phyloP scores from a whole-genome alignment of 2,797 vertebrate genomes.

The Pseudopleuronectes americanus region DNA sequence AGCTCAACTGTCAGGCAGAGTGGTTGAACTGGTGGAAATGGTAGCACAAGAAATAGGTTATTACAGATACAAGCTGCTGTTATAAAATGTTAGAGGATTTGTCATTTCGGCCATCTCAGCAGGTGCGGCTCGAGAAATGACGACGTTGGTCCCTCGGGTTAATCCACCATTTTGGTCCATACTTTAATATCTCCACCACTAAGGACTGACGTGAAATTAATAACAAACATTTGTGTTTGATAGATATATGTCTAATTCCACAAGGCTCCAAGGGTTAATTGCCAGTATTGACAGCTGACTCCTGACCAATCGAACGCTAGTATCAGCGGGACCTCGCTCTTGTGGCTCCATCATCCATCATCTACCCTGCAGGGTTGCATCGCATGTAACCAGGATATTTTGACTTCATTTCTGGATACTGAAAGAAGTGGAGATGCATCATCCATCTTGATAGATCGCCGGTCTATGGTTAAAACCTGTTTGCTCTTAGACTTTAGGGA shows the following conservation, averaged over 20 bases:
- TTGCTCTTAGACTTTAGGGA: neutral
- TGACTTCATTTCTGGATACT: no score
- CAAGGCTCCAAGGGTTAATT: no score
- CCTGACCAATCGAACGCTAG: no score
- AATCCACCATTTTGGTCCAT: neutral
- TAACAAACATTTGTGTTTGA: neutral
- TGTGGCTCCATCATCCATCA: no score
- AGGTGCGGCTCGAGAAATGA: neutral
- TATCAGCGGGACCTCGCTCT: no score
- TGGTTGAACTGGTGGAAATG: neutral
- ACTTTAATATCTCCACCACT: neutral
- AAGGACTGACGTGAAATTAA: neutral
- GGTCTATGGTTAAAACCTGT: neutral
- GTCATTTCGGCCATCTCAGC: neutral
- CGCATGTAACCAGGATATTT: no score
- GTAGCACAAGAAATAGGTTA: neutral
- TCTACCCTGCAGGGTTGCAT: no score
- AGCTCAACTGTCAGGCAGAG: constrained; percentile 8
- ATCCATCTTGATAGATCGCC: no score
- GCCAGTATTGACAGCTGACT: no score
- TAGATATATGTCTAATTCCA: no score
- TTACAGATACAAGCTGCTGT: neutral
- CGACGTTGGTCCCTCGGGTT: neutral
- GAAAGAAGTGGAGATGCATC: neutral
- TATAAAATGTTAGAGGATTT: neutral